These are phyloP conservation scores for Cacatua alba DNA, from an alignment of 2,113 vertebrate genomes.

Conservation along the genomic window DNA sequence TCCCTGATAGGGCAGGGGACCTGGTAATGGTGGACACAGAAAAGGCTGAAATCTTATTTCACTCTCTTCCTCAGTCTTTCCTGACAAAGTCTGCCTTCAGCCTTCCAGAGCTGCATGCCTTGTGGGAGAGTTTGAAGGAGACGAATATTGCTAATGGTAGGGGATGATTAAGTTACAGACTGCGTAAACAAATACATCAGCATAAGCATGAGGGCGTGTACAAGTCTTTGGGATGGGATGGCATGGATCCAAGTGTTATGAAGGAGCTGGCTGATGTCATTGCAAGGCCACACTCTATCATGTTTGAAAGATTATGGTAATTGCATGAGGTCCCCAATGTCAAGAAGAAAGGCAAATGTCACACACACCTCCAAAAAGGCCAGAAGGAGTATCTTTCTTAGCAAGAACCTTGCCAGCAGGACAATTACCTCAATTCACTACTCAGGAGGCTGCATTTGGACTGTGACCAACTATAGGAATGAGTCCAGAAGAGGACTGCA, in stretches of 20 bases:
- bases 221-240: slow-evolving; percentile 14
- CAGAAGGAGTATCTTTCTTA: neutral
- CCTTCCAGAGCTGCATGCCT: neutral
- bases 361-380: neutral
- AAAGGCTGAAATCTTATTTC: neutral
- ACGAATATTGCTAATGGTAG: neutral
- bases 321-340: neutral
- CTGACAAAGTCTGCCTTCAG: neutral
- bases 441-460: neutral
- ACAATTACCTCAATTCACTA: neutral
- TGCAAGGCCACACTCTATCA: neutral
- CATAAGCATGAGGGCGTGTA: neutral
- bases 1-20: neutral
- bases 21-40: neutral
- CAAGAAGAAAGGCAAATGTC: slow-evolving; percentile 5
- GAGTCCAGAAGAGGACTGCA: neutral
- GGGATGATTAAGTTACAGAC: neutral
- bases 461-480: neutral
- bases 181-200: neutral
- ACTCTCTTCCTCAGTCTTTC: neutral
- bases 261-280: neutral
- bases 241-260: neutral
- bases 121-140: neutral
- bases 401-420: neutral
- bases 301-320: neutral